Percentiles rank a stretch among this genome's conserved stretches.
Conservation (phyloP, 2,797 vertebrate genomes). For the Peromyscus attwateri region DNA sequence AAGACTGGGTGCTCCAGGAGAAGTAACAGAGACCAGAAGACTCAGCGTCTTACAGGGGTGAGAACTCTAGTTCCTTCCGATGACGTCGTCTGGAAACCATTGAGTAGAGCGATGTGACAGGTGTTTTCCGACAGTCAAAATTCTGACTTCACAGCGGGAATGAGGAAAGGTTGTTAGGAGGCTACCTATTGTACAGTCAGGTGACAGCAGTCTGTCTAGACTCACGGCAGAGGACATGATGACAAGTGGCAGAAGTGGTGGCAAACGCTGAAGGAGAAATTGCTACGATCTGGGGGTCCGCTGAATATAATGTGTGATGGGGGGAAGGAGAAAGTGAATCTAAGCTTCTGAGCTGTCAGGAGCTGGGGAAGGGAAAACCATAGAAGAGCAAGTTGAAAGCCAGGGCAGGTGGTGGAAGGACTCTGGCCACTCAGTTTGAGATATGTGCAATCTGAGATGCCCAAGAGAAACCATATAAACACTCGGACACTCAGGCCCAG, state of each 20-base stretch:
- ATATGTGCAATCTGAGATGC: background rate
- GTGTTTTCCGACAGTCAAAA: background rate
- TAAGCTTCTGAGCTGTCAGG: conserved; percentile 13
- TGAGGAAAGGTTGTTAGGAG: background rate
- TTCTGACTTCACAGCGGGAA: background rate
- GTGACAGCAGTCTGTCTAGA: background rate
- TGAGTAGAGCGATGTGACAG: background rate
- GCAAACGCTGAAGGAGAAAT: conserved; percentile 13
- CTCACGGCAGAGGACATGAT: background rate
- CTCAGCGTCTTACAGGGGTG: background rate
- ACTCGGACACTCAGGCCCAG: background rate
- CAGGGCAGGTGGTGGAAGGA: background rate
- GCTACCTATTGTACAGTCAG: background rate
- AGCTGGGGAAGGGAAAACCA: background rate
- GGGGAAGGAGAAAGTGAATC: background rate
- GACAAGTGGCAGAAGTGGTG: background rate
- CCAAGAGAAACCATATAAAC: background rate
- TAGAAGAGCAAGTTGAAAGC: background rate
- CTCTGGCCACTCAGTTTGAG: background rate
- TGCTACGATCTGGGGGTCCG: background rate
- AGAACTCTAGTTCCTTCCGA: background rate
- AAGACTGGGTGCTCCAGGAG: background rate
- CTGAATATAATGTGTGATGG: background rate
- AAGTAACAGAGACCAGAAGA: background rate
- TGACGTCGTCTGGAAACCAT: background rate